Evolutionary conservation across 2,113 vertebrate genomes (phyloP), one percentile per base, ranked within the genome.

Genomic region (Gymnocephalus cernua): DNA sequence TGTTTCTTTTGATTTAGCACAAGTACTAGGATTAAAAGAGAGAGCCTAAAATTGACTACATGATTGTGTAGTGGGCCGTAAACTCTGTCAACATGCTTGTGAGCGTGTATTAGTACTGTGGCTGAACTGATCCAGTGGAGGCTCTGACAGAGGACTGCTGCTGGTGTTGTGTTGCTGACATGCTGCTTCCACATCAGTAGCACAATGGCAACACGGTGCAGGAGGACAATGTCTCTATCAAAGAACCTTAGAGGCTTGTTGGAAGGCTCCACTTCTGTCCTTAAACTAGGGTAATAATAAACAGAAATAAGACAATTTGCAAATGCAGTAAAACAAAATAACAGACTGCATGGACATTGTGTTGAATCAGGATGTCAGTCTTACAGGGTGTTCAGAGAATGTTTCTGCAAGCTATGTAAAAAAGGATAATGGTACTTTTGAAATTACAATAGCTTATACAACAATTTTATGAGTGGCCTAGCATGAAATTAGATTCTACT

Each of bases 401-500:
- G 44, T 63, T 83, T 88, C 74, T 80, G 72, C 78, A 35, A 64
- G 66, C 76, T 48, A 41, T 70, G 74, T 77, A 56, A 74, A 77
- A 85, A 76, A 84, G 67, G 64, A 85, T 86, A 74, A 84, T 75
- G 57, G 75, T 83, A 62, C 82, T 86, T 90, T 90, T 83, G 41
- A 86, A 91, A 92, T 93, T 86, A 88, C 89, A 87, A 83, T 71
- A 61, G 82, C 85, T 91, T 83, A 87, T 84, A 86, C 81, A 74
- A 91, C 80, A 89, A 89, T 93, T 93, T 93, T 88, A 93, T 83
- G 87, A 94, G 91, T 90, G 91, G 90, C 80, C 88, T 93, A 92
- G 93, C 92, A 90, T 94, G 93, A 93, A 94, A 95, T 94, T 88
- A 93, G 85, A 93, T 93, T 88, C 86, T 84, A 77, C 80, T 76